Base-by-base conservation (phyloP, 1,140 invertebrate species). In the Heterodera schachtii region DNA sequence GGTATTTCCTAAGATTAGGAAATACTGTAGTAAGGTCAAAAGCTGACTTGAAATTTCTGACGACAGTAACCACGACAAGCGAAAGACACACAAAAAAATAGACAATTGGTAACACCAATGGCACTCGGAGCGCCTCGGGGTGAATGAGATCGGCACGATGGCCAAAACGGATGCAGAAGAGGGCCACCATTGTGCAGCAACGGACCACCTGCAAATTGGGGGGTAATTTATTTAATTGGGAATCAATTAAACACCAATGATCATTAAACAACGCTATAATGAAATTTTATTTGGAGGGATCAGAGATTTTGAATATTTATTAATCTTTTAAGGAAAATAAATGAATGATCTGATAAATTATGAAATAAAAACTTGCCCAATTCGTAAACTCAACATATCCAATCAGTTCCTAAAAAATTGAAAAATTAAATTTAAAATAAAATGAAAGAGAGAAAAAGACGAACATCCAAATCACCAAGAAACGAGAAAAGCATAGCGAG, bases 151-250 rank as follows among this genome's bases (percentile, higher is more conserved):
- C 49, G 70, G 74, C 19, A 11, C 57, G 57, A 19, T 64, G 57
- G 52, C 46, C 60, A 60, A 57, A 85, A 43, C 86, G 84, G 70
- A 86, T 86, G 31, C 78, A 88, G n/a, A 86, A 64, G n/a, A 86
- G 57, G 9, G 84, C 87, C 3, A 81, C 11, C 83, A 86, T 87
- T 49, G 85, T 86, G 46, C 84, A 67, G n/a, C 44, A 57, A 69
- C 85, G 70, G 70, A 78, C n/a, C n/a, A 78, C 44, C 74, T 86
- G 85, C 19, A 64, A 64, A 64, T 4, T 52, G 49, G 6, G 1
- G 19, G 3, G n/a, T n/a, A n/a, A n/a, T n/a, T n/a, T 19, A 19
- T 0, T 19, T 4, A 60, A 16, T 19, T 19, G 13, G 6, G 57
- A 64, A 11, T 19, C 57, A 19, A 64, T 19, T 19, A 19, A 64